Percentiles rank a stretch among this genome's conserved stretches.
Conservation (phyloP, 2,797 vertebrate species). For the Galago senegalensis region DNA sequence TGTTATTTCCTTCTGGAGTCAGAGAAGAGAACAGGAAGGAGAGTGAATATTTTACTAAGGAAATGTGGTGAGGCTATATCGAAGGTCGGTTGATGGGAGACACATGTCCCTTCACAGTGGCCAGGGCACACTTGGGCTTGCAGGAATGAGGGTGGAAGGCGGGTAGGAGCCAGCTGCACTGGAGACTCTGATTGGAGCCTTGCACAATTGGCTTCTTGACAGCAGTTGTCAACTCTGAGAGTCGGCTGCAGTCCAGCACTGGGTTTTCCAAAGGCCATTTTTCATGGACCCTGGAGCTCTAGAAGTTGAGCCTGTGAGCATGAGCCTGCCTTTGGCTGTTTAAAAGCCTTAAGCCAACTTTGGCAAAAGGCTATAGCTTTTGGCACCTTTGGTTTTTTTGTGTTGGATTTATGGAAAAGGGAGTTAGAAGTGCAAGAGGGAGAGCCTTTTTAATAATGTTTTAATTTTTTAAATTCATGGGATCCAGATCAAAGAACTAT, state of each 20-base stretch:
- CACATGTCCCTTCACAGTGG: neutral
- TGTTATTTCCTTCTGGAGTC: neutral
- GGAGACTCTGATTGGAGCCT: neutral
- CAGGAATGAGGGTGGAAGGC: too few relatives aligned
- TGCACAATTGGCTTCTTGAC: slow-evolving; percentile 3
- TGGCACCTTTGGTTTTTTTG: neutral
- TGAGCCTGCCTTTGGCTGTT: neutral
- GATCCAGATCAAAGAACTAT: slow-evolving; percentile 44
- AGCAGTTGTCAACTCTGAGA: neutral
- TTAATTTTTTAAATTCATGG: slow-evolving; percentile 55
- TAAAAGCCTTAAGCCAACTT: slow-evolving; percentile 7
- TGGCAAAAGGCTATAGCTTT: neutral
- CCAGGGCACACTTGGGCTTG: neutral
- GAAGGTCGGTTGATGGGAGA: neutral
- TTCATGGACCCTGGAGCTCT: neutral
- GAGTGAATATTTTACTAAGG: neutral
- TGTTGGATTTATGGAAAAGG: slow-evolving; percentile 49
- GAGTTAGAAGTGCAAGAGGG: neutral
- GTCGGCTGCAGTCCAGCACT: neutral
- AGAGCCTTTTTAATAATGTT: slow-evolving; percentile 39
- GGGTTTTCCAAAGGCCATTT: slow-evolving; percentile 4
- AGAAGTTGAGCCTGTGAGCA: neutral
- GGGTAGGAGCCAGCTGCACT: neutral
- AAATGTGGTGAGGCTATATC: neutral
- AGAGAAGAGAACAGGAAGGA: neutral